These are phyloP conservation scores for Trissolcus brochymenae DNA, from an alignment of 2,888 invertebrate species.

Conservation along the genomic window DNA sequence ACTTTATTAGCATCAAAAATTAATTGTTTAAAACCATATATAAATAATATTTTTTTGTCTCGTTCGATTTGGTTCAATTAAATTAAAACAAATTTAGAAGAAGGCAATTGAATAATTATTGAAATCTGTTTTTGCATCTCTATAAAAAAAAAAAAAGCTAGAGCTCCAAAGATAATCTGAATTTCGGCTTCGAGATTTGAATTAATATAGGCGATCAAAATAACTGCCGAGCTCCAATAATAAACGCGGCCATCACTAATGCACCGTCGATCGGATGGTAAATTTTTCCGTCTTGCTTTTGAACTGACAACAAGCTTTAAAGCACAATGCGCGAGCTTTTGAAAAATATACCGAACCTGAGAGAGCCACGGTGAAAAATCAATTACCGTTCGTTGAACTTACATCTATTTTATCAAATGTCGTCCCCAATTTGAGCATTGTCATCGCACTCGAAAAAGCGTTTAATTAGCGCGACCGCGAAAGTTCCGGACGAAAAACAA, in stretches of 20 bases:
- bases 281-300: constrained; percentile 30
- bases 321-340: background rate
- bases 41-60: too few relatives aligned
- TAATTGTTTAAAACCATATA: too few relatives aligned
- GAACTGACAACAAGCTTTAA: constrained; percentile 38
- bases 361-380: constrained; percentile 40
- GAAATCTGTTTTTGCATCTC: too few relatives aligned
- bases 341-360: constrained; percentile 31
- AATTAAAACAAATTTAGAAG: too few relatives aligned
- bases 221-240: background rate
- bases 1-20: too few relatives aligned
- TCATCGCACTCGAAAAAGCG: background rate
- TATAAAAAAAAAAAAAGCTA: too few relatives aligned
- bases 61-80: too few relatives aligned
- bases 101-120: too few relatives aligned
- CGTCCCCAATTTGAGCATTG: background rate
- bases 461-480: background rate
- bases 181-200: background rate
- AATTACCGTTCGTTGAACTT: constrained; percentile 16
- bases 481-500: constrained; percentile 25
- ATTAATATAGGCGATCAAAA: constrained; percentile 8
- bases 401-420: constrained; percentile 9
- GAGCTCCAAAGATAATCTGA: too few relatives aligned
- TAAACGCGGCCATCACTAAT: constrained; percentile 4
- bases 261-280: background rate